These are phyloP conservation scores for Pocillopora grandis DNA, from an alignment of 92 coral and sea anemone species.

Conservation along the genomic window DNA sequence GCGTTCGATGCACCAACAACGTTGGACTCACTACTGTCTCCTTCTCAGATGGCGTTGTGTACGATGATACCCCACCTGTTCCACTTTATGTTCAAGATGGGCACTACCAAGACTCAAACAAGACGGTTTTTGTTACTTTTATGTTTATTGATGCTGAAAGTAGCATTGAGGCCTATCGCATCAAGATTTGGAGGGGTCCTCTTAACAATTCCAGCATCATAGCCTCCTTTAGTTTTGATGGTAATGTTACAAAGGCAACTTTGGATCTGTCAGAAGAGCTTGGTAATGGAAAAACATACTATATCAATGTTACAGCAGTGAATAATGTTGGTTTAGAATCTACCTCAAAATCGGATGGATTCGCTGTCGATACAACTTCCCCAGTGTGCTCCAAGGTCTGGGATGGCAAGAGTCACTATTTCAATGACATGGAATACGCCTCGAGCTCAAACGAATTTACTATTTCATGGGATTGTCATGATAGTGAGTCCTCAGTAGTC, in stretches of 20 bases:
- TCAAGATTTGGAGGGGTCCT: slow-evolving; percentile 23
- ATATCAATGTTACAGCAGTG: slow-evolving; percentile 62
- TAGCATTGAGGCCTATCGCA: slow-evolving; percentile 44
- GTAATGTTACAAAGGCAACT: slow-evolving; percentile 26
- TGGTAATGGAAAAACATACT: slow-evolving; percentile 53
- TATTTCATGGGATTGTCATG: slow-evolving; percentile 72
- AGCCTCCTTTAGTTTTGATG: slow-evolving; percentile 47
- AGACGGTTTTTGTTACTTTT: slow-evolving; percentile 39
- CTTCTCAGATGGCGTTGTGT: slow-evolving; percentile 64
- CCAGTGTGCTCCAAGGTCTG: slow-evolving; percentile 64
- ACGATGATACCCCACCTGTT: slow-evolving; percentile 68
- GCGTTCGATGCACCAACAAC: slow-evolving; percentile 75
- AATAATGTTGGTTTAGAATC: slow-evolving; percentile 68
- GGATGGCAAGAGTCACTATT: slow-evolving; percentile 28
- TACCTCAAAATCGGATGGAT: slow-evolving; percentile 65
- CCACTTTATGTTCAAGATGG: slow-evolving; percentile 59
- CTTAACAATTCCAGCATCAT: neutral
- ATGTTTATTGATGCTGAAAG: slow-evolving; percentile 80
- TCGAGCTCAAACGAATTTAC: slow-evolving; percentile 35
- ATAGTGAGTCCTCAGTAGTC: slow-evolving; percentile 61
- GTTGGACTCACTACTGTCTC: slow-evolving; percentile 59
- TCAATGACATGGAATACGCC: slow-evolving; percentile 36
- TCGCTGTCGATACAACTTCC: slow-evolving; percentile 70
- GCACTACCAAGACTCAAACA: slow-evolving; percentile 33
- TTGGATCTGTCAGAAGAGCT: slow-evolving; percentile 38